Percentiles rank a stretch among this genome's conserved stretches.
Conservation (phyloP, 2,888 invertebrate species). For the Lysandra bellargus region DNA sequence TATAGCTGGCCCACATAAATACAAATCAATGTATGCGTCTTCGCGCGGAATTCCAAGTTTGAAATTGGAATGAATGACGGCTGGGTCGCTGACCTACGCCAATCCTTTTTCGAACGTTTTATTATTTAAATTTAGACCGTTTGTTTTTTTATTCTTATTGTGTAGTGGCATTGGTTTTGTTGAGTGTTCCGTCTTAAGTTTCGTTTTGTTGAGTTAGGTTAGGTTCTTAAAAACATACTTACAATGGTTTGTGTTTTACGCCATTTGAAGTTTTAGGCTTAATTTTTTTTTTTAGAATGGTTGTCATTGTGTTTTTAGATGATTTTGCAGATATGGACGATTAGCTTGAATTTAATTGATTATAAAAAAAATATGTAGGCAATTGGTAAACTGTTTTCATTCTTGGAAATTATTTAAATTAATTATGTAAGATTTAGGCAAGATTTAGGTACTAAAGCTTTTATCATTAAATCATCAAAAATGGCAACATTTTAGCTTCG, state of each 20-base stretch:
- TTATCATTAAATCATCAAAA: too few species aligned
- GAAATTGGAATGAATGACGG: conserved; percentile 77
- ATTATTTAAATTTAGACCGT: conserved; percentile 34
- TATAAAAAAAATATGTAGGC: not conserved
- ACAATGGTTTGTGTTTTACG: not conserved
- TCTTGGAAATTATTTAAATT: not conserved
- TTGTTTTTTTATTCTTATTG: conserved; percentile 29
- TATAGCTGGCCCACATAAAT: conserved; percentile 67
- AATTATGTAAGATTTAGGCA: too few species aligned
- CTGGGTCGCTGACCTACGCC: conserved; percentile 75
- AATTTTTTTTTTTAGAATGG: not conserved
- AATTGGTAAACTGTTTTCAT: not conserved
- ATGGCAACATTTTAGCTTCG: not conserved
- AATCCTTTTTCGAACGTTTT: conserved; percentile 49
- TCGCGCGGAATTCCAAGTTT: conserved; percentile 76
- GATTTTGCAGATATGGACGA: not conserved
- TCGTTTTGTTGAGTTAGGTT: conserved; percentile 8
- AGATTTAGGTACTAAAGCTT: too few species aligned
- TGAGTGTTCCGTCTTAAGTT: not conserved
- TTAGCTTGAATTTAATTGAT: not conserved
- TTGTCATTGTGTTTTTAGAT: not conserved
- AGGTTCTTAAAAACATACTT: not conserved
- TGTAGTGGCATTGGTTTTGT: not conserved
- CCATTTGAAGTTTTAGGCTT: not conserved
- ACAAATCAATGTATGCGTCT: conserved; percentile 67